These are phyloP conservation scores for Phaetusa simplex DNA, from an alignment of 2,113 vertebrate species.

Conservation along the genomic window DNA sequence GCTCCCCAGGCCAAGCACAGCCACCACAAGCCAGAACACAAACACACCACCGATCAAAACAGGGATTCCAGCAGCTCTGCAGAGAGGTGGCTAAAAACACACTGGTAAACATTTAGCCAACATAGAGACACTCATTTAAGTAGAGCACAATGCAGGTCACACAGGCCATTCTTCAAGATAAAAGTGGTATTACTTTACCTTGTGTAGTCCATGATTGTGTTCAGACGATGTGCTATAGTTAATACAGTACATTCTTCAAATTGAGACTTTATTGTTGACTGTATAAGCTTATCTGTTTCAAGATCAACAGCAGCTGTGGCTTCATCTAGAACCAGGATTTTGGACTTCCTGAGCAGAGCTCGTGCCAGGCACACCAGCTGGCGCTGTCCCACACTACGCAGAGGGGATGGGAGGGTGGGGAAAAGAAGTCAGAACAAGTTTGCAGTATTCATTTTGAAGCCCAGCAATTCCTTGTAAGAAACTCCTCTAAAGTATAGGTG, in stretches of 20 bases:
- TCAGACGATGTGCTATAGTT: conserved; percentile 93
- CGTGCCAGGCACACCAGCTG: conserved; percentile 93
- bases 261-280: conserved; percentile 91
- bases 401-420: neutral
- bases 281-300: conserved; percentile 93
- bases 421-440: neutral
- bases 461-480: neutral
- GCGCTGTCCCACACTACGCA: conserved; percentile 86
- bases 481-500: neutral
- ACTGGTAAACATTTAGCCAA: neutral
- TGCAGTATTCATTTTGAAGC: neutral
- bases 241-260: conserved; percentile 91
- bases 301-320: conserved; percentile 95
- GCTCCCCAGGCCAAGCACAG: neutral
- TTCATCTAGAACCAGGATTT: conserved; percentile 93
- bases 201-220: conserved; percentile 96
- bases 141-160: neutral
- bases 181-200: conserved; percentile 69
- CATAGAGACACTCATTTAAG: neutral
- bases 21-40: neutral
- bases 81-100: neutral
- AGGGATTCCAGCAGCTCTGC: neutral
- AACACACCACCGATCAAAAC: neutral
- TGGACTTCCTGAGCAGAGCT: conserved; percentile 92
- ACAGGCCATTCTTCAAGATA: neutral